Evolutionary conservation across 2,113 vertebrate genomes (phyloP).

Genomic region (Chloroceryle aenea): DNA sequence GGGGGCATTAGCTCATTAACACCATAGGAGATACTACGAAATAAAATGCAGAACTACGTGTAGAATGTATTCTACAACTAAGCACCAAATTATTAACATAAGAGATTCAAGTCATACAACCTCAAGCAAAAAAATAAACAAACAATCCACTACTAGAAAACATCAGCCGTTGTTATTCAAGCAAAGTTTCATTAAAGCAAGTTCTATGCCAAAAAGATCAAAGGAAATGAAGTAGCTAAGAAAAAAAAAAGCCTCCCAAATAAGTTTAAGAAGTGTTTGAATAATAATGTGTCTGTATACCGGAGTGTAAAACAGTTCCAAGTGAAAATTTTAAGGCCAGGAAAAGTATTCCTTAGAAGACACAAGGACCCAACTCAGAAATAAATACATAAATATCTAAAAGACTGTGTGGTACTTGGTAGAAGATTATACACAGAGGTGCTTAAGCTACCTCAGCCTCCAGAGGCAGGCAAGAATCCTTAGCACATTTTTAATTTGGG

Average conservation of each 20-base stretch:
- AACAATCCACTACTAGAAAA: neutral
- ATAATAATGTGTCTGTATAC: neutral
- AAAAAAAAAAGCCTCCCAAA: neutral
- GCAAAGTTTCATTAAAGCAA: neutral
- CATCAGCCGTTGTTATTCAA: neutral
- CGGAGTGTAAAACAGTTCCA: neutral
- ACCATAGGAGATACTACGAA: neutral
- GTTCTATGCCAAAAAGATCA: neutral
- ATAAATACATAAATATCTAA: neutral
- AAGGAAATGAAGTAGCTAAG: neutral
- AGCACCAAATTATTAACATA: neutral
- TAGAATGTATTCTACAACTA: neutral
- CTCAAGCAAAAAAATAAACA: neutral
- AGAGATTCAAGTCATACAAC: neutral
- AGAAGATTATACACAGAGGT: neutral
- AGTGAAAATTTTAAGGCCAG: neutral
- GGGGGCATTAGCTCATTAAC: neutral
- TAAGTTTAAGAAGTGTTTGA: neutral
- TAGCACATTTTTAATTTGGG: neutral
- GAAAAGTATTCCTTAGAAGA: neutral
- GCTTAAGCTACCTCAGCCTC: neutral
- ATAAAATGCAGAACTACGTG: neutral
- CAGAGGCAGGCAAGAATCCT: neutral
- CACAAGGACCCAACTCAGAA: neutral
- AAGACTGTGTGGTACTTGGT: neutral